phyloP scores from a whole-genome alignment of 2,888 invertebrate species.

The Ectobius pallidus region DNA sequence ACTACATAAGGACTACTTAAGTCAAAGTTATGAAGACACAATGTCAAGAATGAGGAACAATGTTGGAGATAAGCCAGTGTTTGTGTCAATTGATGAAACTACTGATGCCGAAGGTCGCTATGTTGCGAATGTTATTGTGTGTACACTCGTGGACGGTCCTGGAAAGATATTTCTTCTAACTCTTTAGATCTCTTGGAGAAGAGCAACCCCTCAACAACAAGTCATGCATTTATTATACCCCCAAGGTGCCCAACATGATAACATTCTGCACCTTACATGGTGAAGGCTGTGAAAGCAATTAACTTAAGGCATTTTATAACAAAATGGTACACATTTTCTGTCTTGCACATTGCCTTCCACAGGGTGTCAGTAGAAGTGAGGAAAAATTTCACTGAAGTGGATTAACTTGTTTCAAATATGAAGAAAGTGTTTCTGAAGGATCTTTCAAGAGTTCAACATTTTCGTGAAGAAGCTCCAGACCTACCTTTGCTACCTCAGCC shows the following conservation, averaged over 20 bases:
- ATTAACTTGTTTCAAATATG: neutral
- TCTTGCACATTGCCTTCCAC: neutral
- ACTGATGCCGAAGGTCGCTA: neutral
- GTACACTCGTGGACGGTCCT: too few relatives aligned
- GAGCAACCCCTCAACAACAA: too few relatives aligned
- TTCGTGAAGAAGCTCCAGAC: slow-evolving; percentile 9
- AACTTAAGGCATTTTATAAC: neutral
- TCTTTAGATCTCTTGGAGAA: too few relatives aligned
- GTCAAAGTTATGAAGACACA: neutral
- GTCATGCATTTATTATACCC: too few relatives aligned
- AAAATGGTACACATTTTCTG: neutral
- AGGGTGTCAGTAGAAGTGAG: too few relatives aligned
- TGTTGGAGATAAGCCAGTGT: too few relatives aligned
- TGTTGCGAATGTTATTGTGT: too few relatives aligned
- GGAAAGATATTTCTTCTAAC: too few relatives aligned
- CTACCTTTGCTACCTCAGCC: neutral
- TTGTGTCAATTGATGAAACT: too few relatives aligned
- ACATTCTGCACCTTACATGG: neutral
- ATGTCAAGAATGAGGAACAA: neutral
- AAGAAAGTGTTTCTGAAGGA: neutral
- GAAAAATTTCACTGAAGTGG: neutral
- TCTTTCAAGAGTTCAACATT: too few relatives aligned
- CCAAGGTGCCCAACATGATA: too few relatives aligned
- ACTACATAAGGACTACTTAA: neutral
- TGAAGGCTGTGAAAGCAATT: neutral